phyloP scores from a whole-genome alignment of 2,797 vertebrate species.

The Etheostoma nigrum region DNA sequence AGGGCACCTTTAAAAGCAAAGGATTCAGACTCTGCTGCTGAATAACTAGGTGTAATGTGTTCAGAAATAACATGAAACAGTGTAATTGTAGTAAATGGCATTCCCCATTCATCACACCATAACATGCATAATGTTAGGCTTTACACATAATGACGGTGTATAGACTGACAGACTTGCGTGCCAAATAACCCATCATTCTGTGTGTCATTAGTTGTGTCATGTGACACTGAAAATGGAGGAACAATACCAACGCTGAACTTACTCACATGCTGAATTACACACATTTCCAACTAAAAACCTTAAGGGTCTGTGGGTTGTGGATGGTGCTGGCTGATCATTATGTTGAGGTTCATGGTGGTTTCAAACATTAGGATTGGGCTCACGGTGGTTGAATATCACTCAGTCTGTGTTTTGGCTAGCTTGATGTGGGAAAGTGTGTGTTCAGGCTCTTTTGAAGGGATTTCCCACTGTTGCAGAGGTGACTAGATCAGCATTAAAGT shows the following conservation, averaged over 20 bases:
- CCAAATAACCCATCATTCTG: constrained; percentile 20
- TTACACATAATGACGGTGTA: constrained; percentile 28
- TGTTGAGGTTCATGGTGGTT: constrained; percentile 26
- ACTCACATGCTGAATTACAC: neutral
- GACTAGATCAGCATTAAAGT: constrained; percentile 29
- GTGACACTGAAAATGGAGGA: constrained; percentile 22
- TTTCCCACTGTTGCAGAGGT: constrained; percentile 54
- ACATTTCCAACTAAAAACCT: constrained; percentile 2
- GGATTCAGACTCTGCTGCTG: neutral
- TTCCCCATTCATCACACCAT: constrained; percentile 31
- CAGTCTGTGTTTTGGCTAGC: constrained; percentile 35
- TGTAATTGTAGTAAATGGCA: neutral
- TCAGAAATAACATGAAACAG: neutral
- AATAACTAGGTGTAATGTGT: neutral
- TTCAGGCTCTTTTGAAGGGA: constrained; percentile 39
- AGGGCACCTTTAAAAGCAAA: no score
- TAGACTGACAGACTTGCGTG: constrained; percentile 24
- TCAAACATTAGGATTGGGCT: constrained; percentile 22
- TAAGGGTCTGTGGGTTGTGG: constrained; percentile 4
- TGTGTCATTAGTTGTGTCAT: constrained; percentile 39
- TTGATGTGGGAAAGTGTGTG: constrained; percentile 10
- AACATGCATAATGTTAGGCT: constrained; percentile 18
- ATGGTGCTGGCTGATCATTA: constrained; percentile 20
- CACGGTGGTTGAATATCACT: constrained; percentile 1
- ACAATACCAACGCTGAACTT: neutral